These are phyloP conservation scores for Maniola jurtina DNA, from an alignment of 1,140 invertebrate species.

Conservation along the genomic window DNA sequence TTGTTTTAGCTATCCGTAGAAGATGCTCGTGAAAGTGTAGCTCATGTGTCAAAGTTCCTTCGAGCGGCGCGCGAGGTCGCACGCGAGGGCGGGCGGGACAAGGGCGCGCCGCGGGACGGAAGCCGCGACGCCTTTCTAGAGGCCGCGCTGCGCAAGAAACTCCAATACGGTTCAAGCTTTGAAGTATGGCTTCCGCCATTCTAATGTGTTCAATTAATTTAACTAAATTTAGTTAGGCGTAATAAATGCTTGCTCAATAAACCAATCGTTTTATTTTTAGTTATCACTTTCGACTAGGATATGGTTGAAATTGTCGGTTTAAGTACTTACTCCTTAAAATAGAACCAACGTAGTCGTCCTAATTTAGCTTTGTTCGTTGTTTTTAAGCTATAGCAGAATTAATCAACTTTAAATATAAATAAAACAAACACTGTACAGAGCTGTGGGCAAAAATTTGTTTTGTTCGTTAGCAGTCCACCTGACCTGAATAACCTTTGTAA, in stretches of 20 bases:
- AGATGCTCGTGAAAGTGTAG: constrained; percentile 63
- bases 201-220: constrained; percentile 58
- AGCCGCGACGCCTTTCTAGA: constrained; percentile 54
- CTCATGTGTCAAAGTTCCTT: constrained; percentile 60
- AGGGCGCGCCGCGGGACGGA: constrained; percentile 44
- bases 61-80: constrained; percentile 63
- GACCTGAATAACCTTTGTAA: no score
- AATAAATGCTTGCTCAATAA: constrained; percentile 54
- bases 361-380: no score
- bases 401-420: no score
- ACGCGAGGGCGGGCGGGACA: constrained; percentile 48
- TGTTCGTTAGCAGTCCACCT: no score
- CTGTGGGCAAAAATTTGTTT: no score
- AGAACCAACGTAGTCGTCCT: no score
- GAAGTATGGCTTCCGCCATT: constrained; percentile 71
- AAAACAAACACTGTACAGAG: no score
- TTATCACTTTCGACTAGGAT: not conserved
- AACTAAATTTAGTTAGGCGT: constrained; percentile 34
- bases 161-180: constrained; percentile 52
- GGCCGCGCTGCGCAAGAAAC: constrained; percentile 53
- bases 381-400: no score
- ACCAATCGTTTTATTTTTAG: not conserved
- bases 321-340: no score
- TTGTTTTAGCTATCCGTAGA: constrained; percentile 50
- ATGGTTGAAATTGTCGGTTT: no score